These are phyloP conservation scores for Fissipunctia ypsillon DNA, from an alignment of 2,888 invertebrate species.

Conservation along the genomic window DNA sequence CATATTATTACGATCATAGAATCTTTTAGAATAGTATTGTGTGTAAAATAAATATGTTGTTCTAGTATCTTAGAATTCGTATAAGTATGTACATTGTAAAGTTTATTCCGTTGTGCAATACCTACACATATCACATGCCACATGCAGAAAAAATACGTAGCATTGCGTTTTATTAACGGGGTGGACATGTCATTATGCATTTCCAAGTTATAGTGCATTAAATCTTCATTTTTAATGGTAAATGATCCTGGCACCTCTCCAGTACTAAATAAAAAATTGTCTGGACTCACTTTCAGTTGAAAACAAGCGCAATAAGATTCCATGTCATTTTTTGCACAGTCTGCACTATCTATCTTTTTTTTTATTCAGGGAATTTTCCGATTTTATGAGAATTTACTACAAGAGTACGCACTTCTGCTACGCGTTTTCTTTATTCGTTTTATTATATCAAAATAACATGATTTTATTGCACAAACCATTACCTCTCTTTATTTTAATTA, in stretches of 20 bases:
- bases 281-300: conserved; percentile 41
- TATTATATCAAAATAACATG: not conserved
- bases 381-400: conserved; percentile 37
- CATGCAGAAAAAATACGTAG: conserved; percentile 5
- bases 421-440: not conserved
- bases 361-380: conserved; percentile 7
- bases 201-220: conserved; percentile 43
- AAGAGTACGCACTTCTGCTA: not conserved
- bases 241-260: conserved; percentile 56
- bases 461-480: not conserved
- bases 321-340: conserved; percentile 26
- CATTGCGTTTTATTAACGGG: conserved; percentile 33
- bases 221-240: conserved; percentile 54
- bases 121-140: not conserved
- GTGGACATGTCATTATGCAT: conserved; percentile 46
- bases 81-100: not conserved
- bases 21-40: not conserved
- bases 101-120: not conserved
- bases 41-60: not conserved
- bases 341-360: conserved; percentile 15
- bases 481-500: not conserved
- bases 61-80: no score
- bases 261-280: conserved; percentile 60
- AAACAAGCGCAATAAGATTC: conserved; percentile 27
- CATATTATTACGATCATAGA: no score